Evolutionary conservation across 30 jellyfish, hydroid and myxozoan species (phyloP).

Genomic region (Cassiopea andromeda): DNA sequence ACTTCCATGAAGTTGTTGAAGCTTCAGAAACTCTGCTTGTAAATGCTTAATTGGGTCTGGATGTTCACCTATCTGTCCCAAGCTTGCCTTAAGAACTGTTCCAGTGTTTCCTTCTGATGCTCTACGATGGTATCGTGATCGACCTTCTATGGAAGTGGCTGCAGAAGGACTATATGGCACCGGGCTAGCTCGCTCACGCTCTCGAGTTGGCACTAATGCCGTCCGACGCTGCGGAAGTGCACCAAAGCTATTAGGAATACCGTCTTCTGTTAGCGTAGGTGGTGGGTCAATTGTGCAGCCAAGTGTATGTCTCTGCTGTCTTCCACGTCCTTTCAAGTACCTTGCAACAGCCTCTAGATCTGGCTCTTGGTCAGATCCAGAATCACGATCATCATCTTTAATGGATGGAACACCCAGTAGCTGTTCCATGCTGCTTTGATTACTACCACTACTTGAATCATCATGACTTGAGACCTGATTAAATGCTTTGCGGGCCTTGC

Average conservation of each 20-base stretch:
- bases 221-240: constrained; percentile 75
- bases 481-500: constrained; percentile 67
- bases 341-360: constrained; percentile 89
- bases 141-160: constrained; percentile 57
- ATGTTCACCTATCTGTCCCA: constrained; percentile 75
- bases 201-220: constrained; percentile 77
- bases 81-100: constrained; percentile 59
- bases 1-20: constrained; percentile 81
- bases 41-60: constrained; percentile 70
- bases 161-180: constrained; percentile 74
- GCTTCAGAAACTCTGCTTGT: constrained; percentile 74
- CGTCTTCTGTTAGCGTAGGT: constrained; percentile 64
- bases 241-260: constrained; percentile 61
- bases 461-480: constrained; percentile 66
- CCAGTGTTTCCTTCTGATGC: constrained; percentile 92
- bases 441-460: constrained; percentile 69
- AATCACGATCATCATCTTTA: constrained; percentile 77
- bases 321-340: constrained; percentile 84
- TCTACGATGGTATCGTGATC: constrained; percentile 78
- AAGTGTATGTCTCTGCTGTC: constrained; percentile 90
- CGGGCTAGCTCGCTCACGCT: constrained; percentile 89
- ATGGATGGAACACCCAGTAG: constrained; percentile 68
- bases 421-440: constrained; percentile 77
- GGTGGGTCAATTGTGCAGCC: constrained; percentile 76
- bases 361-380: constrained; percentile 96